A percentile compares a stretch with the other conserved stretches of the same genome.
These are phyloP conservation scores for Phalanger gymnotis DNA, from an alignment of 2,797 vertebrate genomes.

Conservation along the genomic window DNA sequence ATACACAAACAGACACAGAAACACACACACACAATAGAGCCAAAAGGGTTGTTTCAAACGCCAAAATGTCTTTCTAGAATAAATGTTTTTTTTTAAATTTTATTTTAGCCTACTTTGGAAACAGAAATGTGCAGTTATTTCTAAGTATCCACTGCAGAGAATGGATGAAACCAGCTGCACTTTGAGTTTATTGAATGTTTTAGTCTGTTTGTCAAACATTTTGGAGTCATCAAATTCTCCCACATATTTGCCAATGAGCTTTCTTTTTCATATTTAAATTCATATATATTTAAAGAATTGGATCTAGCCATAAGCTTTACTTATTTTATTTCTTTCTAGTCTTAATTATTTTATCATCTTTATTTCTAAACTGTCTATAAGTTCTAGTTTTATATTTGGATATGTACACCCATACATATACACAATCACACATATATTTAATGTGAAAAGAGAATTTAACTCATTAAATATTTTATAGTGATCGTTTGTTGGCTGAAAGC, in stretches of 20 bases:
- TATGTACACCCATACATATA: background rate
- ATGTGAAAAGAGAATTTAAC: background rate
- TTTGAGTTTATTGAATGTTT: background rate
- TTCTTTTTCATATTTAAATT: background rate
- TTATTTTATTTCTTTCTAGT: background rate
- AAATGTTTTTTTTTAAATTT: background rate
- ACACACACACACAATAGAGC: constrained; percentile 17
- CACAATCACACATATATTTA: background rate
- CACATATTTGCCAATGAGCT: background rate
- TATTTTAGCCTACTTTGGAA: constrained; percentile 19
- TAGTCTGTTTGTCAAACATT: background rate
- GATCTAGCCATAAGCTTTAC: background rate
- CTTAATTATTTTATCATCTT: background rate
- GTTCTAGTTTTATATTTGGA: background rate
- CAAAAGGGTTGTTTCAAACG: constrained; percentile 30
- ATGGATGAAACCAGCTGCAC: background rate
- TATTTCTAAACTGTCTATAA: background rate
- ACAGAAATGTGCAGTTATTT: background rate
- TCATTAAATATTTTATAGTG: background rate
- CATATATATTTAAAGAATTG: background rate
- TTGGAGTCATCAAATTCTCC: background rate
- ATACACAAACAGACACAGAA: background rate
- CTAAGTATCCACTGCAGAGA: background rate
- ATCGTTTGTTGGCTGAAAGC: background rate
- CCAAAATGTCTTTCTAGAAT: constrained; percentile 13